phyloP scores from a whole-genome alignment of 1,140 invertebrate genomes.

The Sycophila sp. region DNA sequence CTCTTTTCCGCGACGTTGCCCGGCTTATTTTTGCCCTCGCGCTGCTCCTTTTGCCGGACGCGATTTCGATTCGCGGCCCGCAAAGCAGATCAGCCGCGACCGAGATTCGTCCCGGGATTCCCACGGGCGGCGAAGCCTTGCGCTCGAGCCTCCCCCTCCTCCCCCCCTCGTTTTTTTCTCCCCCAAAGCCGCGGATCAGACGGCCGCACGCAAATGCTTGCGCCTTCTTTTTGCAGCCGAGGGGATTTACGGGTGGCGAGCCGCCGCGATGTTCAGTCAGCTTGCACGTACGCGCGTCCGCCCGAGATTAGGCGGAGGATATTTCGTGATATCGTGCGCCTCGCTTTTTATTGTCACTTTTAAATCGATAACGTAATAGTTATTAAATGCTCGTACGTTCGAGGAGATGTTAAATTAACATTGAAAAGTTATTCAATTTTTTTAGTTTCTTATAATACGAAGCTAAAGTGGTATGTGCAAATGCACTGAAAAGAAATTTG shows the following conservation, averaged over 20 bases:
- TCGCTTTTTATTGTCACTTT: too few species aligned
- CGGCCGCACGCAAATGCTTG: not conserved
- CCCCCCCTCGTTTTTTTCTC: not conserved
- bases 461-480: too few species aligned
- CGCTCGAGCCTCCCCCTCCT: not conserved
- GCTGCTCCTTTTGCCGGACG: conserved; percentile 1
- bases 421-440: too few species aligned
- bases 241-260: not conserved
- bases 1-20: conserved; percentile 3
- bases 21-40: conserved; percentile 12
- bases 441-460: too few species aligned
- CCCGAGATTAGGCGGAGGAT: too few species aligned
- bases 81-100: conserved; percentile 21
- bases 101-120: not conserved
- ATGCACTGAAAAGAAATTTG: too few species aligned
- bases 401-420: too few species aligned
- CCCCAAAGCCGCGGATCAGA: not conserved
- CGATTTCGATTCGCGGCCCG: conserved; percentile 20
- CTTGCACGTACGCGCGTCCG: too few species aligned
- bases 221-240: not conserved
- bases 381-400: too few species aligned
- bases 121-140: not conserved
- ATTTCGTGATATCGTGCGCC: too few species aligned
- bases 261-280: too few species aligned
- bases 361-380: too few species aligned